Percentiles rank a stretch among this genome's conserved stretches.
Evolutionary conservation across 2,888 invertebrate genomes (phyloP).

Genomic region (Parasteatoda lunata): DNA sequence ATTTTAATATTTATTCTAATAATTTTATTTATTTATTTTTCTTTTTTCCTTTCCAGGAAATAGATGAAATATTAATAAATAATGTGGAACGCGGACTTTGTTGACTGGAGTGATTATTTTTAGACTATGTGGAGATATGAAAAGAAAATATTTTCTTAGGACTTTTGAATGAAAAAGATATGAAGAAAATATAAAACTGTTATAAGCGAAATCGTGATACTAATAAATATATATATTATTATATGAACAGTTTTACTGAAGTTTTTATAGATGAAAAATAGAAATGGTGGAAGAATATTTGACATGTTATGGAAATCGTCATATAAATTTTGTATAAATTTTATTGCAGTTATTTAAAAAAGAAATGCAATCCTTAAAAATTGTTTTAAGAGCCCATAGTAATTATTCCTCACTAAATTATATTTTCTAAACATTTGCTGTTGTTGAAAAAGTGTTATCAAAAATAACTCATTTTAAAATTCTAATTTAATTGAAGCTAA

Average conservation of each 20-base stretch:
- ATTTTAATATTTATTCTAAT: not conserved
- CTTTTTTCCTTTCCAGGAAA: not conserved
- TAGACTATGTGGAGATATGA: constrained; percentile 6
- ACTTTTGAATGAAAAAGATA: not conserved
- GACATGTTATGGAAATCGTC: not conserved
- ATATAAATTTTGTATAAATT: no score
- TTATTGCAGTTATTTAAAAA: no score
- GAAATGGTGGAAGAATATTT: not conserved
- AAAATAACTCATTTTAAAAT: no score
- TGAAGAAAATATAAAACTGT: constrained; percentile 3
- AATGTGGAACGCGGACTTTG: not conserved
- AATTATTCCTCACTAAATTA: no score
- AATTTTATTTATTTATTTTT: not conserved
- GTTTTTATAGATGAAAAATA: not conserved
- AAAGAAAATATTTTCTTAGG: constrained; percentile 16
- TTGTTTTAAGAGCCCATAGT: no score
- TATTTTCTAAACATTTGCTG: no score
- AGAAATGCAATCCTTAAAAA: no score
- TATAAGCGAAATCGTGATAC: constrained; percentile 3
- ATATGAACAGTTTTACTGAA: not conserved
- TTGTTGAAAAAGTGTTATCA: no score
- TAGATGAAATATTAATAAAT: no score
- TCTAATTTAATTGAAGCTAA: no score
- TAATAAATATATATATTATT: constrained; percentile 2
- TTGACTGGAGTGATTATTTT: constrained; percentile 2